A percentile compares a stretch with the other conserved stretches of the same genome.
These are phyloP conservation scores for Paracyprichromis sp. DNA, from an alignment of 2,113 vertebrate genomes.

Conservation along the genomic window DNA sequence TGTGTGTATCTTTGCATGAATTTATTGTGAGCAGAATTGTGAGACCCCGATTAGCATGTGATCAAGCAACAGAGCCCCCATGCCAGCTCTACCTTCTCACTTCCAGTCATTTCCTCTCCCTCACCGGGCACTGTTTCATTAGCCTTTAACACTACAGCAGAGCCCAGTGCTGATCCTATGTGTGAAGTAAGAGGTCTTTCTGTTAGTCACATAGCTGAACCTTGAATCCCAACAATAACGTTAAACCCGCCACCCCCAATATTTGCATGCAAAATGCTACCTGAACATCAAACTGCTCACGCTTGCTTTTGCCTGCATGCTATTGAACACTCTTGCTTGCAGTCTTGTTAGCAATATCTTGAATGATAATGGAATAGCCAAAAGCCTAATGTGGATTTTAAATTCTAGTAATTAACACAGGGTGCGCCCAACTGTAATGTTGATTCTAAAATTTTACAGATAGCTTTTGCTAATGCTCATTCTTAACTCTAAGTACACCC, in stretches of 20 bases:
- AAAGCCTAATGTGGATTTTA: constrained; percentile 2
- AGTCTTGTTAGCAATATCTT: constrained; percentile 29
- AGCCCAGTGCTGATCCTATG: constrained; percentile 30
- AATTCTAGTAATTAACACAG: constrained; percentile 29
- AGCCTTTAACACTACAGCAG: constrained; percentile 5
- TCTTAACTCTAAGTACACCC: not conserved
- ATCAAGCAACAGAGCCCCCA: not conserved
- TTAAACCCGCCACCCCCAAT: not conserved
- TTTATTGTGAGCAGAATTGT: not conserved
- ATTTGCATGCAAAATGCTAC: constrained; percentile 49
- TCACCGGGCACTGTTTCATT: constrained; percentile 35
- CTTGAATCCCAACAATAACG: not conserved
- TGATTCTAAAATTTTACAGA: not conserved
- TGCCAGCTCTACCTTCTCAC: not conserved
- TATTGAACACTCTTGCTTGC: constrained; percentile 9
- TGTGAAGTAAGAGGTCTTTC: constrained; percentile 36
- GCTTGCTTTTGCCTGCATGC: constrained; percentile 19
- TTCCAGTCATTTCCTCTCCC: not conserved
- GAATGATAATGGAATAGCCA: constrained; percentile 43
- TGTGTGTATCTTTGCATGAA: not conserved
- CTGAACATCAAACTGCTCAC: constrained; percentile 4
- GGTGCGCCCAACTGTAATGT: not conserved
- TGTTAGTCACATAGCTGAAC: constrained; percentile 43
- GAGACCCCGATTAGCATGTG: not conserved
- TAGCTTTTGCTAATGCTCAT: not conserved